Percentiles rank a stretch among this genome's conserved stretches.
These are phyloP conservation scores for Xylocopa sonorina DNA, from an alignment of 1,140 invertebrate species.

Conservation along the genomic window DNA sequence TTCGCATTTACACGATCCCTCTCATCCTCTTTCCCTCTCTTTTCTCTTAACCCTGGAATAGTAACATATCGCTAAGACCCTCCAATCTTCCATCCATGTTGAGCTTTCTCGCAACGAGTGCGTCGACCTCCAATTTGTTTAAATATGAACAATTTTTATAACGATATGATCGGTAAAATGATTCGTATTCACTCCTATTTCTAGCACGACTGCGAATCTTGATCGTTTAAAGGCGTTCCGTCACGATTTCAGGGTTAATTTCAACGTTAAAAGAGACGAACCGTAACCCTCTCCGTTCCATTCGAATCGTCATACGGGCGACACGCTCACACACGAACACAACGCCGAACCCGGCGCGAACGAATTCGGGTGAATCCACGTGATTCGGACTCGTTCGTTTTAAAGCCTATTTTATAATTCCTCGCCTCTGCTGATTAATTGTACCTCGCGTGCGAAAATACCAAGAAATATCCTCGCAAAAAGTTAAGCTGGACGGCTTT, in stretches of 20 bases:
- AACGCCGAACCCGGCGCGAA: slow-evolving; percentile 39
- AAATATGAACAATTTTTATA: no score
- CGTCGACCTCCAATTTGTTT: no score
- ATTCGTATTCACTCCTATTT: no score
- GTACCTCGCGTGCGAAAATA: slow-evolving; percentile 80
- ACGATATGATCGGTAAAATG: no score
- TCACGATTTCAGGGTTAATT: no score
- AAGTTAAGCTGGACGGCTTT: slow-evolving; percentile 82
- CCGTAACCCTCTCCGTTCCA: slow-evolving; percentile 9
- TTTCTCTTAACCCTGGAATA: neutral
- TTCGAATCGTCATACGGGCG: slow-evolving; percentile 35
- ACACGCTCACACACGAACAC: slow-evolving; percentile 49
- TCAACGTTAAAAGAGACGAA: neutral
- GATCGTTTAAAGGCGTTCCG: no score
- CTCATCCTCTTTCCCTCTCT: neutral
- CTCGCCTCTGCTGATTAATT: slow-evolving; percentile 64
- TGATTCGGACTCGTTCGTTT: slow-evolving; percentile 40
- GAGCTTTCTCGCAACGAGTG: no score
- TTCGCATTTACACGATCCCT: neutral
- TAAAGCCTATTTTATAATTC: slow-evolving; percentile 65
- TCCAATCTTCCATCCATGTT: no score
- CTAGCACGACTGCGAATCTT: no score
- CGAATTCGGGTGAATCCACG: slow-evolving; percentile 51
- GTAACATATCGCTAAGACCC: no score
- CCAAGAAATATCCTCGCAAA: slow-evolving; percentile 80